Evolutionary conservation across 2,113 vertebrate species (phyloP).

Genomic region (Neogobius melanostomus): DNA sequence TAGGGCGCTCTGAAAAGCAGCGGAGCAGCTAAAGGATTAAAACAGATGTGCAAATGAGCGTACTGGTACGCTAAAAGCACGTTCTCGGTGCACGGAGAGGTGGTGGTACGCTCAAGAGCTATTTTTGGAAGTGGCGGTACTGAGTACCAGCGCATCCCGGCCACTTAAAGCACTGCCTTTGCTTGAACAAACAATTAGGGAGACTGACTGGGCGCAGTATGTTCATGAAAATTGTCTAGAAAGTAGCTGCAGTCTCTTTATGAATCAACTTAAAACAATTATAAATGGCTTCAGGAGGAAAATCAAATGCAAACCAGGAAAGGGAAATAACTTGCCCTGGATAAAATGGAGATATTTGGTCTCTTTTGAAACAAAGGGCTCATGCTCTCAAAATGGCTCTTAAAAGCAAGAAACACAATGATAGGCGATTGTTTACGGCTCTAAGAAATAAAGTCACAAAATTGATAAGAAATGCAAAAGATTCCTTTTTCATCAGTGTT

Average conservation of each 20-base stretch:
- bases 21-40: too few species aligned
- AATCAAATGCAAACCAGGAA: neutral
- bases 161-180: too few species aligned
- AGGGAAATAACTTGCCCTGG: neutral
- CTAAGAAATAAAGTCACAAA: neutral
- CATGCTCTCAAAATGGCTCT: neutral
- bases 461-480: neutral
- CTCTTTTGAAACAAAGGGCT: neutral
- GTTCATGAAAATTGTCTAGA: neutral
- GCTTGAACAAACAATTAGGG: neutral
- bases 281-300: neutral
- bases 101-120: too few species aligned
- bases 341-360: neutral
- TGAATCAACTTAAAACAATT: too few species aligned
- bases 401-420: too few species aligned
- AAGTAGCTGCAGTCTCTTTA: neutral
- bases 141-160: too few species aligned
- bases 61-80: too few species aligned
- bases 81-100: too few species aligned
- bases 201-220: neutral
- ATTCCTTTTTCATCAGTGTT: neutral
- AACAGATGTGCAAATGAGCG: too few species aligned
- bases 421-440: neutral
- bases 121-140: too few species aligned
- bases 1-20: too few species aligned